phyloP scores from a whole-genome alignment of 2,888 invertebrate genomes.

The Pherbina coryleti region DNA sequence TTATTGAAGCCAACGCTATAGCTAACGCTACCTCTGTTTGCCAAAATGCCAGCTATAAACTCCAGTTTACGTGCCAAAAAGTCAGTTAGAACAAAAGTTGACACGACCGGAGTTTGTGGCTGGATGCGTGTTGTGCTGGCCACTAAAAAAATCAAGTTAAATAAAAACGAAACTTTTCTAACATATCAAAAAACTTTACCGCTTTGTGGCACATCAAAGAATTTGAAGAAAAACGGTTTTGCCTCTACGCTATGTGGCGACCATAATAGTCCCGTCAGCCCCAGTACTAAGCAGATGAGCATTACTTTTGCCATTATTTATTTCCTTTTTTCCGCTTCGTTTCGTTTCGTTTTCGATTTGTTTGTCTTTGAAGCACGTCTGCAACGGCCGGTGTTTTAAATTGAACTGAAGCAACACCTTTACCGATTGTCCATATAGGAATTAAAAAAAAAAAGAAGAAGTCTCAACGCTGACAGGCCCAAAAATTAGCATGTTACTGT shows the following conservation, averaged over 20 bases:
- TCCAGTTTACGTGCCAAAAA: constrained; percentile 36
- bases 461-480: not conserved
- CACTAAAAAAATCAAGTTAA: constrained; percentile 5
- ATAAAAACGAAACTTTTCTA: not conserved
- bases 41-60: constrained; percentile 32
- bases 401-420: constrained; percentile 37
- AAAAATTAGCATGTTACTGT: constrained; percentile 26
- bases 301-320: constrained; percentile 36
- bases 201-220: constrained; percentile 34
- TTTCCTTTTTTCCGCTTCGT: not conserved
- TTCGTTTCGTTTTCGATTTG: not conserved
- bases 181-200: constrained; percentile 12
- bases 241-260: constrained; percentile 25
- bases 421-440: constrained; percentile 5
- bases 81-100: constrained; percentile 3
- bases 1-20: constrained; percentile 25
- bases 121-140: not conserved
- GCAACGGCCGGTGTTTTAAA: constrained; percentile 27
- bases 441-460: not conserved
- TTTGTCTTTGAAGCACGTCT: constrained; percentile 36
- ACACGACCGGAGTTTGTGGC: not conserved
- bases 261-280: constrained; percentile 19
- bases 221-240: constrained; percentile 40
- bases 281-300: constrained; percentile 25
- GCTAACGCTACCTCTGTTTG: not conserved